Evolutionary conservation across 2,797 vertebrate genomes (phyloP).

Genomic region (Trachops cirrhosus): DNA sequence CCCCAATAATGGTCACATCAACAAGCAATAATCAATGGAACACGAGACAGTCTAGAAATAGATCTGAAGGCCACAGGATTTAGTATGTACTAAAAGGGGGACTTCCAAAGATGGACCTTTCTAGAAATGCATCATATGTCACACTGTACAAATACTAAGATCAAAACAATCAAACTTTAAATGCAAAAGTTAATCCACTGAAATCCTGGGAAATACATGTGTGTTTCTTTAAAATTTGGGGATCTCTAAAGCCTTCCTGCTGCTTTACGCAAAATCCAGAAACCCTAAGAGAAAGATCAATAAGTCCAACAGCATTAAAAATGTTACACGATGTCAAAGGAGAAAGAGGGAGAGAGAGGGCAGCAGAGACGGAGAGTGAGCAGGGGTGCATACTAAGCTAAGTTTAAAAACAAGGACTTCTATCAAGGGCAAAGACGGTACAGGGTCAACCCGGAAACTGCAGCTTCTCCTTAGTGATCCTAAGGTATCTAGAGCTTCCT

Average conservation of each 20-base stretch:
- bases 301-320: background rate
- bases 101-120: background rate
- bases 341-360: background rate
- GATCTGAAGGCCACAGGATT: background rate
- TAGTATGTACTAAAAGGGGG: background rate
- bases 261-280: constrained; percentile 23
- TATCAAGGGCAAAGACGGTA: background rate
- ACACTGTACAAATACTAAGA: background rate
- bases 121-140: background rate
- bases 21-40: background rate
- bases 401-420: background rate
- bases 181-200: background rate
- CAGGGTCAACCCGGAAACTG: background rate
- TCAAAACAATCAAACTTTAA: background rate
- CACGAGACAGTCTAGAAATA: background rate
- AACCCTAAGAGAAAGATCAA: background rate
- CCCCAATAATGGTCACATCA: background rate
- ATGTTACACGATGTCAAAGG: background rate
- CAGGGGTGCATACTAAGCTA: background rate
- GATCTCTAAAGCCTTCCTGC: background rate
- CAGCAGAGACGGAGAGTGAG: background rate
- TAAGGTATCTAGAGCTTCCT: background rate
- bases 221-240: background rate
- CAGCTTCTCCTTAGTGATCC: background rate
- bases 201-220: background rate